Percentiles rank a stretch among this genome's conserved stretches.
These are phyloP conservation scores for Troides oblongomaculatus DNA, from an alignment of 2,888 invertebrate species.

Conservation along the genomic window DNA sequence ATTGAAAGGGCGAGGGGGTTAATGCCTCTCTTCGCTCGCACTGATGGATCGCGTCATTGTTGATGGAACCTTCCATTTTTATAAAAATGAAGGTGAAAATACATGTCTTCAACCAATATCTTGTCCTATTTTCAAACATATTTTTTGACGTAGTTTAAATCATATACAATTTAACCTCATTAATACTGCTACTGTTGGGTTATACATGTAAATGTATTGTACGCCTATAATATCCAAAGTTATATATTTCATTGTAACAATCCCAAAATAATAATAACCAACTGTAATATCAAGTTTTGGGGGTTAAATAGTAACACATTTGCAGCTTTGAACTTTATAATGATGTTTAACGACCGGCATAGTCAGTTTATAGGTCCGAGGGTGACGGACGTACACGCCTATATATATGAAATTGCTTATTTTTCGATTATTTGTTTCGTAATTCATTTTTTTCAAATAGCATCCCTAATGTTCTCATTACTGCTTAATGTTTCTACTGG, in stretches of 20 bases:
- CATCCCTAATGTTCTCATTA: too few species aligned
- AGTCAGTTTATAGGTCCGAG: conserved; percentile 2
- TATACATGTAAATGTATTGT: neutral
- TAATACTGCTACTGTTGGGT: neutral
- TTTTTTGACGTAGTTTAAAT: neutral
- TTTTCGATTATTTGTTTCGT: neutral
- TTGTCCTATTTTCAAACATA: neutral
- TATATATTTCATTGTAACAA: conserved; percentile 25
- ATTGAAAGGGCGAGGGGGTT: conserved; percentile 72
- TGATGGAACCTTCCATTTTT: conserved; percentile 58
- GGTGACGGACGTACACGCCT: neutral
- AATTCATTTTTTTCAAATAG: neutral
- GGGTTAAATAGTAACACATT: conserved; percentile 25
- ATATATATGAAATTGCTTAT: neutral
- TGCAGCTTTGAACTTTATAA: conserved; percentile 21
- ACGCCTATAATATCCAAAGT: conserved; percentile 24
- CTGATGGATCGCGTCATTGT: conserved; percentile 72
- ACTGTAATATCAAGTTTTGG: conserved; percentile 24
- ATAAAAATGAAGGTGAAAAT: conserved; percentile 37
- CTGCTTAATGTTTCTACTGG: too few species aligned
- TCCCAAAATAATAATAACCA: conserved; percentile 25
- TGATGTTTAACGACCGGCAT: conserved; percentile 15
- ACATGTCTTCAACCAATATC: neutral
- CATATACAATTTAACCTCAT: neutral
- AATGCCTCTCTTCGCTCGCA: conserved; percentile 62